Percentiles rank a stretch among this genome's conserved stretches.
phyloP scores from a whole-genome alignment of 2,113 vertebrate genomes.

The Platichthys flesus region DNA sequence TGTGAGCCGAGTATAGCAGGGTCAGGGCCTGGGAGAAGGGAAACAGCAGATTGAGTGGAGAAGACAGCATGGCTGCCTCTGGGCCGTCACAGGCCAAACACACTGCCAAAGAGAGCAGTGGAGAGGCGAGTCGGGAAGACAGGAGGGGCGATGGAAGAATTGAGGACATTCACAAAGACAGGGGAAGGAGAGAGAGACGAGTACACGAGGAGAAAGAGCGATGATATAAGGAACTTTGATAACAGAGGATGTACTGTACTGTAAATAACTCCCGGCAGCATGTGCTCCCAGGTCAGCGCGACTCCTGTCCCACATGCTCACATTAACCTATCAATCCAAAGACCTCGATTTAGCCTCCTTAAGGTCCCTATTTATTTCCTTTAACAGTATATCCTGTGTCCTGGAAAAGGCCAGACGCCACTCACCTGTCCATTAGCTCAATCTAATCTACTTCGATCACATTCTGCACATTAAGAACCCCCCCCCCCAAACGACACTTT shows the following conservation, averaged over 20 bases:
- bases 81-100: constrained; percentile 74
- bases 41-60: constrained; percentile 70
- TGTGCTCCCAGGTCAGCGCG: background rate
- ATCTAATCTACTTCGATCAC: constrained; percentile 44
- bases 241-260: constrained; percentile 16
- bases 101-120: constrained; percentile 71
- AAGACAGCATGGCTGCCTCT: constrained; percentile 76
- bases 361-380: constrained; percentile 16
- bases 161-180: constrained; percentile 56
- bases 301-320: background rate
- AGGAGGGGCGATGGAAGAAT: constrained; percentile 45
- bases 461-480: constrained; percentile 38
- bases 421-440: constrained; percentile 35
- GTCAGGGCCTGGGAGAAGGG: constrained; percentile 66
- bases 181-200: constrained; percentile 5
- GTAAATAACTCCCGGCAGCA: constrained; percentile 28
- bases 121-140: constrained; percentile 46
- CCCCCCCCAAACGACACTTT: background rate
- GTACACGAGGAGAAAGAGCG: constrained; percentile 9
- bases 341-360: constrained; percentile 43
- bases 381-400: constrained; percentile 42
- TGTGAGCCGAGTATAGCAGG: constrained; percentile 56
- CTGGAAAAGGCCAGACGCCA: background rate
- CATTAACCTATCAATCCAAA: constrained; percentile 37
- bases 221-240: constrained; percentile 20